Evolutionary conservation across 2,113 vertebrate species (phyloP).

Genomic region (Poicephalus meyeri): DNA sequence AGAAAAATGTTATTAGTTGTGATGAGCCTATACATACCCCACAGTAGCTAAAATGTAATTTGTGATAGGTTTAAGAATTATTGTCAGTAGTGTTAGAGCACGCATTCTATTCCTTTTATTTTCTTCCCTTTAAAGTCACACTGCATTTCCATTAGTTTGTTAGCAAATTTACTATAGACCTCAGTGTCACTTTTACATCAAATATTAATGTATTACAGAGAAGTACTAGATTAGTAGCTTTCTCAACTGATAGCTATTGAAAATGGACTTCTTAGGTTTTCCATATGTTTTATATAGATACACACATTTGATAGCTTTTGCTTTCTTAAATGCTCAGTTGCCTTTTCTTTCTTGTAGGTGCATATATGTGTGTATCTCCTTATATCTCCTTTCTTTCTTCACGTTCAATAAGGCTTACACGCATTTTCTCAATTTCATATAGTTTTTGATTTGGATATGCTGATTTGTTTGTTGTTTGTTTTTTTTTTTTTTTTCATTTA

Average conservation of each 20-base stretch:
- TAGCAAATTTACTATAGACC: slow-evolving; percentile 48
- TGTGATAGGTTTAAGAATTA: slow-evolving; percentile 80
- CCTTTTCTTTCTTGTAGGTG: neutral
- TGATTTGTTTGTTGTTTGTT: neutral
- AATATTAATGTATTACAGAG: slow-evolving; percentile 51
- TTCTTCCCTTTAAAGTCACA: slow-evolving; percentile 55
- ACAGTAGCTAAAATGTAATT: slow-evolving; percentile 86
- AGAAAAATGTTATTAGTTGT: slow-evolving; percentile 89
- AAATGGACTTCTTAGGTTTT: slow-evolving; percentile 40
- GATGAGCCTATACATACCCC: slow-evolving; percentile 80
- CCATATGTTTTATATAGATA: neutral
- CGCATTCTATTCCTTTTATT: slow-evolving; percentile 59
- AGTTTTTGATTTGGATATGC: neutral
- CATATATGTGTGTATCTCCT: neutral
- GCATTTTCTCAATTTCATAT: neutral
- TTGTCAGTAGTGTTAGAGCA: slow-evolving; percentile 61
- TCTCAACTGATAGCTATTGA: neutral
- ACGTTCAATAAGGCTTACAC: neutral
- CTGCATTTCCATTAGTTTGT: slow-evolving; percentile 20
- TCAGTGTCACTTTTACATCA: slow-evolving; percentile 45
- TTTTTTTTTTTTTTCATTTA: neutral
- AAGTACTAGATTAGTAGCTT: neutral
- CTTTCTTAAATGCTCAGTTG: neutral
- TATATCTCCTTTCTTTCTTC: neutral
- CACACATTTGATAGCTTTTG: neutral